Evolutionary conservation across 1,140 invertebrate genomes (phyloP), one percentile per base, ranked within the genome.

Genomic region (Mamestra configurata): DNA sequence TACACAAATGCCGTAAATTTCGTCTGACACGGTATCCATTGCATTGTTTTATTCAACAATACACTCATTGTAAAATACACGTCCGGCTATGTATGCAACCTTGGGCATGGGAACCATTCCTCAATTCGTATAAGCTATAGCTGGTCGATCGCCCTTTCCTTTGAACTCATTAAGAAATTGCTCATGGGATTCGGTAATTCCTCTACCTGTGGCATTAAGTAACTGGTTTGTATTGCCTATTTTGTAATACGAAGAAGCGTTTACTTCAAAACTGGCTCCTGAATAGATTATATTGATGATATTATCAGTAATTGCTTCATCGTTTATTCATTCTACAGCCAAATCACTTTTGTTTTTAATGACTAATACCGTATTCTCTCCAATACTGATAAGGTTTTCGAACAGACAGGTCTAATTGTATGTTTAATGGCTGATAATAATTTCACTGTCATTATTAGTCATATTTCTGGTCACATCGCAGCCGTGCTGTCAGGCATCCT

Each of bases 1-100:
- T 37, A 59, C 72, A 61, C 37, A 76, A 24, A 24, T 24, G 24
- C 22, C 35, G 20, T 66, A 66, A 73, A 35, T 49, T 76, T 76
- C n/a, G 57, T 49, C 43, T 61, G 57, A 76, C 73, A 76, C 43
- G 20, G 72, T 77, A 78, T 76, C 61, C 64, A 79, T 76, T 75
- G 64, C 76, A 83, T 83, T 83, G 82, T 83, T 77, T 76, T 51
- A 55, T 46, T 55, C 31, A 80, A 83, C 82, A 83, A 83, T 83
- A 57, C 70, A 66, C 13, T 20, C 43, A 80, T 80, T 80, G 79
- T 83, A 51, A 37, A 37, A 46, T 37, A 46, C 37, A 46, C 37
- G 53, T 79, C 81, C 81, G 81, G 77, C 49, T 53, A 71, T 70
- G 77, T 78, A 53, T 49, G 59, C 31, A 57, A 31, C 77, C 77